Base-by-base conservation (phyloP, 2,113 vertebrate species). In the Xiphorhynchus elegans region DNA sequence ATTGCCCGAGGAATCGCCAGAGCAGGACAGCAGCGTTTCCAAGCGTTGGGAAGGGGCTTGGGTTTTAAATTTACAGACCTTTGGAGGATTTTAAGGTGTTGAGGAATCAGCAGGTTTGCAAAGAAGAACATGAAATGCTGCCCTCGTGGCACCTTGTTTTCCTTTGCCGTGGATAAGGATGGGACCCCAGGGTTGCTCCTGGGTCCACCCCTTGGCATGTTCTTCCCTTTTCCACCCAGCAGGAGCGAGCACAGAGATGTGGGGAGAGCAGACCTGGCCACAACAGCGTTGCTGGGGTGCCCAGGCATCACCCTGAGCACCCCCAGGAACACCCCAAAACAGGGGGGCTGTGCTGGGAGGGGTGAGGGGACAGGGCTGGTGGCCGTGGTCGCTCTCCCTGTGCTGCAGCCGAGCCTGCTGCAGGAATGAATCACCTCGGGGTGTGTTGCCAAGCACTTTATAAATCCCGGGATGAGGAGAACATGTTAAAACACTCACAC, bases 121-220 rank as follows among this genome's bases (percentile, higher is more conserved):
- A 59, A 42, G 63, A 77, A 21, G 40, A 55, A 70, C 62, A 80
- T 2, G 8, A 37, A 70, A 55, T 0, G 2, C 21, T 35, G 29
- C 5, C 40, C 29, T 14, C 1, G 11, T 15, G 17, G 39, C 10
- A 17, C 8, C 7, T 9, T 6, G 29, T 31, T 37, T 44, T 21
- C 6, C 0, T 2, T 40, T 21, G 58, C 21, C 26, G 2, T 0
- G 3, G 64, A 7, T 4, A 12, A 69, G 56, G n/a, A 25, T 33
- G 78, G 25, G 25, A 66, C 33, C 25, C 33, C 58, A 9, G 23
- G 50, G 20, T 1, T 73, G 23, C 58, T 69, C 42, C 55, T 4
- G 56, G 21, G 2, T 55, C 52, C 29, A 11, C 52, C 55, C 17
- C 72, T 73, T 10, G 59, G 20, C 4, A 3, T 0, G 1, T 33